Conservation (phyloP, 1,140 invertebrate species). For the Yoshiicerus persimilis region DNA sequence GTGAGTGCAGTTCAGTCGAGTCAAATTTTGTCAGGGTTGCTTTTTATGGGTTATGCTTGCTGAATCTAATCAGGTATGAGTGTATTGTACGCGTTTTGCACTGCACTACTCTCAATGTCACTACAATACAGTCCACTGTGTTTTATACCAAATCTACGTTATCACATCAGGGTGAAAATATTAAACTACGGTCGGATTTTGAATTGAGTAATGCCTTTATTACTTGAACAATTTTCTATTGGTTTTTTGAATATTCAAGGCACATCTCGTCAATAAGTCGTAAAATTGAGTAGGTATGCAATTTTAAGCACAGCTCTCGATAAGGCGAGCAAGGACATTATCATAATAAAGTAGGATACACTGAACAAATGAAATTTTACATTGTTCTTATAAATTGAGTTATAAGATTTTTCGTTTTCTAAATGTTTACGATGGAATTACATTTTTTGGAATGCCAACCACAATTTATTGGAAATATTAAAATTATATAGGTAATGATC, state of each 20-base stretch:
- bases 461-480: too few species aligned
- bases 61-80: conserved; percentile 16
- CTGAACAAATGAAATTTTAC: too few species aligned
- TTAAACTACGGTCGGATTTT: not conserved
- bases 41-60: conserved; percentile 1
- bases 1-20: not conserved
- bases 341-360: too few species aligned
- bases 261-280: not conserved
- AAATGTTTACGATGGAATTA: too few species aligned
- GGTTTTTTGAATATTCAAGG: not conserved
- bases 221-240: not conserved
- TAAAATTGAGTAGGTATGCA: not conserved
- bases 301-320: too few species aligned
- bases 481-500: too few species aligned
- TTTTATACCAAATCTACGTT: not conserved
- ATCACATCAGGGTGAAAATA: not conserved
- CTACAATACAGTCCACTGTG: too few species aligned
- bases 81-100: not conserved
- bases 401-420: too few species aligned
- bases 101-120: not conserved
- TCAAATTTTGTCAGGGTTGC: conserved; percentile 7
- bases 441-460: too few species aligned
- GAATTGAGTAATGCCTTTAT: not conserved
- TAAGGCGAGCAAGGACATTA: too few species aligned
- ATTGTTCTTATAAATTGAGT: too few species aligned